phyloP scores from a whole-genome alignment of 2,797 vertebrate genomes.

The Bovichtus variegatus region DNA sequence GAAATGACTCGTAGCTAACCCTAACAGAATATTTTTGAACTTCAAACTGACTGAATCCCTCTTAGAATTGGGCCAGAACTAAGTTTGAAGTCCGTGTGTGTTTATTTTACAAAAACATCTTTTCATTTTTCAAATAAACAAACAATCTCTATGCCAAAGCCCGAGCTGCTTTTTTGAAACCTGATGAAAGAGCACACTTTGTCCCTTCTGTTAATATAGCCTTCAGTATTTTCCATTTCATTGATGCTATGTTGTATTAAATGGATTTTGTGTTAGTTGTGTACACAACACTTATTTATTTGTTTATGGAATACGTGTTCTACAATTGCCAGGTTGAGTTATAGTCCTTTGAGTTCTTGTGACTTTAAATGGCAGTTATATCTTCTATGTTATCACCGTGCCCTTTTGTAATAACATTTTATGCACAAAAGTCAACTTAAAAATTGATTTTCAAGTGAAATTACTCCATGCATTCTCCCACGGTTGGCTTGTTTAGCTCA shows the following conservation, averaged over 20 bases:
- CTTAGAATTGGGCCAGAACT: neutral
- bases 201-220: constrained; percentile 30
- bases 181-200: constrained; percentile 45
- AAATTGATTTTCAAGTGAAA: constrained; percentile 7
- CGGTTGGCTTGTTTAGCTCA: constrained; percentile 12
- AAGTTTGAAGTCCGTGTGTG: constrained; percentile 41
- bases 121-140: constrained; percentile 27
- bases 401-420: neutral
- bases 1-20: constrained; percentile 44
- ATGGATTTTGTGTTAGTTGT: constrained; percentile 33
- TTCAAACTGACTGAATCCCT: constrained; percentile 30
- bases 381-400: constrained; percentile 2
- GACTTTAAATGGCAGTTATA: neutral
- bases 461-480: neutral
- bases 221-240: constrained; percentile 22
- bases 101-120: constrained; percentile 41
- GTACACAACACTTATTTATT: constrained; percentile 33
- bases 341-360: neutral
- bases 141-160: constrained; percentile 34
- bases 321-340: neutral
- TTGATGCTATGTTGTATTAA: constrained; percentile 10
- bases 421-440: neutral
- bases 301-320: constrained; percentile 14
- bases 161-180: constrained; percentile 27
- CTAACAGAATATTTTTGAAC: constrained; percentile 47